phyloP scores from a whole-genome alignment of 2,113 vertebrate species.

The Oryzias javanicus region DNA sequence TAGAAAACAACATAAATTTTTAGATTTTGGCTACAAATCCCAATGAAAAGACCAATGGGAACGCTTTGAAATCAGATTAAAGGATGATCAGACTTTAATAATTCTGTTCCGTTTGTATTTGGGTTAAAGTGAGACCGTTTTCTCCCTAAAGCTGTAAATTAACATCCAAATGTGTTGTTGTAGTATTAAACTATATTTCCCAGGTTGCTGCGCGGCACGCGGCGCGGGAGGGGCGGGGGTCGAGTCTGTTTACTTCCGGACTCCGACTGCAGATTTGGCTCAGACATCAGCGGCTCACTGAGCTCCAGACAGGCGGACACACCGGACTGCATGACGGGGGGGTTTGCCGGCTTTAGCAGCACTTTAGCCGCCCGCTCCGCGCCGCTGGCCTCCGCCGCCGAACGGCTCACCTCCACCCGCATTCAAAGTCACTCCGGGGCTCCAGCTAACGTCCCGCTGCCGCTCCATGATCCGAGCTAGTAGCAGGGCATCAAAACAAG shows the following conservation, averaged over 20 bases:
- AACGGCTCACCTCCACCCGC: conserved; percentile 23
- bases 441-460: conserved; percentile 48
- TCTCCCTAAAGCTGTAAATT: neutral
- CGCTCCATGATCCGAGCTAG: conserved; percentile 46
- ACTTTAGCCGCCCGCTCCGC: conserved; percentile 25
- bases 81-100: no score
- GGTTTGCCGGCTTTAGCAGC: conserved; percentile 50
- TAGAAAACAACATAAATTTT: no score
- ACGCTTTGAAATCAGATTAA: no score
- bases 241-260: conserved; percentile 88
- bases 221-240: conserved; percentile 48
- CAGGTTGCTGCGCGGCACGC: conserved; percentile 32
- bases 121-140: neutral
- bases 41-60: no score
- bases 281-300: conserved; percentile 69
- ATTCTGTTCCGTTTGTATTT: no score
- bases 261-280: conserved; percentile 71
- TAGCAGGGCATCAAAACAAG: conserved; percentile 64
- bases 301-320: conserved; percentile 58
- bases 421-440: conserved; percentile 58
- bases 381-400: conserved; percentile 18
- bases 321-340: conserved; percentile 72
- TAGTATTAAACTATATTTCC: conserved; percentile 54
- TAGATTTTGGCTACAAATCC: no score
- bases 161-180: neutral